Base-by-base conservation (phyloP, 2,113 vertebrate species). In the Morone saxatilis region DNA sequence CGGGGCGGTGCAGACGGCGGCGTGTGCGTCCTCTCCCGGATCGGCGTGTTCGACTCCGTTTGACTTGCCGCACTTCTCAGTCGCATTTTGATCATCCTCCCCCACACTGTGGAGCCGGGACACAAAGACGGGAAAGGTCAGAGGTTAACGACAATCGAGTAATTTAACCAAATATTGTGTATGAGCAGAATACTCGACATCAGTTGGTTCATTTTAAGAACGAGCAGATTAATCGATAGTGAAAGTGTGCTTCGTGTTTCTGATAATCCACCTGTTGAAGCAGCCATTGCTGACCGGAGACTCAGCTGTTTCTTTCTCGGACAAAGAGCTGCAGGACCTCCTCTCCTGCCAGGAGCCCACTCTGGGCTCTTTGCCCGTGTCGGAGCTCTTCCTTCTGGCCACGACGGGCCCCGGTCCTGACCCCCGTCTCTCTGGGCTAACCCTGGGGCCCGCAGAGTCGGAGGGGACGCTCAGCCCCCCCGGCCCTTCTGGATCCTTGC, bases 271-370 rank as follows among this genome's bases (percentile, higher is more conserved):
- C 95, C 94, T 85, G 85, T 70, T 38, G 62, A 80, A 66, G 89
- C 91, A 92, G 71, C 92, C 91, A 19, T 94, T 95, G 84, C 73
- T 68, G 61, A 91, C 17, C 4, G 69, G 79, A 45, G 82, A 41
- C 71, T 86, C 78, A 0, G 77, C 25, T 0, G 59, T 47, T 6
- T 91, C 92, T 71, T 87, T 95, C 78, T 94, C 93, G 1, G 90
- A 89, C 80, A 94, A 69, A 14, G 94, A 93, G 84, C 87, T 89
- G 86, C 87, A 86, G 69, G 94, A 91, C 56, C 83, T 86, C 76
- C 91, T 89, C 77, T 92, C 83, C 80, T 88, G 91, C 80, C 84
- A 90, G 60, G 86, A 88, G 16, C 67, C 75, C 48, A 4, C 87
- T 20, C 87, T 71, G 25, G 76, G 47, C 65, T 82, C 88, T 17